A percentile compares a stretch with the other conserved stretches of the same genome.
phyloP scores from a whole-genome alignment of 2,797 vertebrate species.

The Argya squamiceps region DNA sequence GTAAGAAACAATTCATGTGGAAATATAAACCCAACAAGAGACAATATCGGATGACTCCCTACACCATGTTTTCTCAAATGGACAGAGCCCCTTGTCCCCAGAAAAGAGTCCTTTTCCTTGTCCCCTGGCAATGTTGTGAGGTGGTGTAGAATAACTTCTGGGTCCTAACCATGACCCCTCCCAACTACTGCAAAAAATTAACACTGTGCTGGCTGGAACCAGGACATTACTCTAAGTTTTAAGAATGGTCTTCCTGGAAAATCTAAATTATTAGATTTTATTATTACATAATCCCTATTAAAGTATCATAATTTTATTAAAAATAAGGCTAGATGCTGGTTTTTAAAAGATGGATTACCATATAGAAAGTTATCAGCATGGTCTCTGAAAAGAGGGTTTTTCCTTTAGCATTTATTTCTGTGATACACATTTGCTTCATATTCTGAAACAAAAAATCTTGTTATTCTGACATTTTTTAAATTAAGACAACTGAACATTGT shows the following conservation, averaged over 20 bases:
- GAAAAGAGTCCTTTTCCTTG: background rate
- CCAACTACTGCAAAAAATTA: background rate
- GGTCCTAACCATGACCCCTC: background rate
- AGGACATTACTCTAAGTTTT: background rate
- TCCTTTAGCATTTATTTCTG: background rate
- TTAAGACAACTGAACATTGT: background rate
- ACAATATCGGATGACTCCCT: fast-evolving
- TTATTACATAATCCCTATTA: background rate
- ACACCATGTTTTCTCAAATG: background rate
- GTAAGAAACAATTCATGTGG: fast-evolving
- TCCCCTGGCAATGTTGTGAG: background rate
- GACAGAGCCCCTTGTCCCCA: background rate
- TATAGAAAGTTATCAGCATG: background rate
- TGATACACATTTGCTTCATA: background rate
- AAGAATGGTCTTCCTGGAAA: background rate
- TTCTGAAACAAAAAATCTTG: background rate
- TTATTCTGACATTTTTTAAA: background rate
- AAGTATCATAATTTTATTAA: background rate
- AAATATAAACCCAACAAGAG: background rate
- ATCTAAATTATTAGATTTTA: background rate
- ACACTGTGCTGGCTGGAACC: background rate
- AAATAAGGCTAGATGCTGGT: background rate
- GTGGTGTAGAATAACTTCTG: background rate
- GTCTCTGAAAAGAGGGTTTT: background rate
- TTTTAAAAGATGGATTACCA: background rate